Evolutionary conservation across 2,113 vertebrate species (phyloP), one percentile per base, ranked within the genome.

Genomic region (Pangasianodon hypophthalmus): DNA sequence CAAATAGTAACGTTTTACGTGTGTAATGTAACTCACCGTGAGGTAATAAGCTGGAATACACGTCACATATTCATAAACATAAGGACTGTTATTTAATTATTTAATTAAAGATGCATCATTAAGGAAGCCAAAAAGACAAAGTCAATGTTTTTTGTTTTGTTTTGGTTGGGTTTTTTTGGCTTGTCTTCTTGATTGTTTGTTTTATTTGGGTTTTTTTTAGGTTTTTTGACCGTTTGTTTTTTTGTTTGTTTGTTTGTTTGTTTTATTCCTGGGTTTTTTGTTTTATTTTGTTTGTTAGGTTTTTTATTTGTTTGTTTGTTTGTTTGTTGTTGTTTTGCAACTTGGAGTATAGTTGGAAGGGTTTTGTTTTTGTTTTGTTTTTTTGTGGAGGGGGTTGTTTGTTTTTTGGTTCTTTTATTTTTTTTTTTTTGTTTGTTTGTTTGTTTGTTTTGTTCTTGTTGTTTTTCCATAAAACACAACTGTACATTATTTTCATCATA

Each of bases 21-120:
- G 60, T 88, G 87, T 69, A 85, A 89, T 46, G 37, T 71, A 67
- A 64, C 56, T 80, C 64, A n/a, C 10, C 10, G 13, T 58, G n/a
- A 58, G n/a, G 26, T 18, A n/a, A 50, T 32, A 41, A 24, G 48
- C 50, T 75, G 32, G 48, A 71, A 73, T 16, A 41, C 48, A 58
- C 37, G 13, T 41, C 67, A 87, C 67, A 81, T 37, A 8, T 50
- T 4, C 44, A 58, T 4, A 37, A 52, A 37, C 60, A 32, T 32
- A 6, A 77, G 21, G 77, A 88, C 73, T 80, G 58, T 81, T 81
- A 64, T 80, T 80, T 48, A 1, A 80, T 58, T 50, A 29, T 16
- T 37, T 71, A 4, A n/a, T n/a, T 50, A 80, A n/a, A 1, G 6
- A 16, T 7, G 77, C 13, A n/a, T n/a, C 77, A 16, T 13, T 29